These are phyloP conservation scores for Eulemur rufifrons DNA, from an alignment of 2,113 vertebrate species.

Conservation along the genomic window DNA sequence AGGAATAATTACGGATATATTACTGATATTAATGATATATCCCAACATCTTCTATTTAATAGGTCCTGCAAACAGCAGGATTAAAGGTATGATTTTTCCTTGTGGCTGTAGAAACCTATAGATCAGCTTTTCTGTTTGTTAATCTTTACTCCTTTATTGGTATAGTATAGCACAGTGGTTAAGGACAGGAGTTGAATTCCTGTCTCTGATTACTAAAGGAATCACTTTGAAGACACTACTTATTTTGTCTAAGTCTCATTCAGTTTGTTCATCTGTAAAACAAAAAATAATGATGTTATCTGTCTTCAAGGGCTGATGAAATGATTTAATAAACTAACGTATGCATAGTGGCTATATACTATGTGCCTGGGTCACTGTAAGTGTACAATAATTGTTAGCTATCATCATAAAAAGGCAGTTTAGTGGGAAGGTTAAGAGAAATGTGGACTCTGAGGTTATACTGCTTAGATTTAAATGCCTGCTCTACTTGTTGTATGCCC, in stretches of 20 bases:
- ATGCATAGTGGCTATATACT: background rate
- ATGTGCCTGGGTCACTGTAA: background rate
- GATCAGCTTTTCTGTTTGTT: background rate
- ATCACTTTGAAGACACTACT: background rate
- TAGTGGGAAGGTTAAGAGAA: background rate
- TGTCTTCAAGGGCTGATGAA: background rate
- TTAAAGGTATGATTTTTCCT: background rate
- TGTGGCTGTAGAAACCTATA: background rate
- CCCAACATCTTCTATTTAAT: background rate
- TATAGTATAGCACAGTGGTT: background rate
- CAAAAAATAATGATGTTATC: background rate
- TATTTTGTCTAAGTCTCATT: background rate
- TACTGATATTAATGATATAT: constrained; percentile 6
- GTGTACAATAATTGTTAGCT: background rate
- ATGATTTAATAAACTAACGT: background rate
- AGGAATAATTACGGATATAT: background rate
- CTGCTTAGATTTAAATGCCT: background rate
- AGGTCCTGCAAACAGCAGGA: background rate
- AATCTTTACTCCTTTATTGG: background rate
- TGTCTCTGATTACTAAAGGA: background rate
- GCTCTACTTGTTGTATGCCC: background rate
- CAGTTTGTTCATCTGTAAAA: background rate
- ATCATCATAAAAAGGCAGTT: background rate
- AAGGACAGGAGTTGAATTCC: background rate
- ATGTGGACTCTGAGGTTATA: background rate